Evolutionary conservation across 2,113 vertebrate genomes (phyloP), one percentile per base, ranked within the genome.

Genomic region (Perccottus glenii): DNA sequence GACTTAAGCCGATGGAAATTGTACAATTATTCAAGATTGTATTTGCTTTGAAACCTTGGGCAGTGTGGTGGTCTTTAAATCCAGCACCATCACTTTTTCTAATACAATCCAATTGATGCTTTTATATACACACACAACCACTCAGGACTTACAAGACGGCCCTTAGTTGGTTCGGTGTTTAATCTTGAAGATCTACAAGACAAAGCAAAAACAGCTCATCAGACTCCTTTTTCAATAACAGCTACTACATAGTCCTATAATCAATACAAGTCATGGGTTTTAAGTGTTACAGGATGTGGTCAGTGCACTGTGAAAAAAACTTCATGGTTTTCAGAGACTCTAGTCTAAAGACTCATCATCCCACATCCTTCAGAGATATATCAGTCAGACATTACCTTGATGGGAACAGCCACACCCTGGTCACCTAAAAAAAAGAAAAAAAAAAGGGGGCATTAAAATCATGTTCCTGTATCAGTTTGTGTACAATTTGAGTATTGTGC

Each of bases 241-340:
- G 0, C 1, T 8, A 4, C 35, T 7, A 11, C 40, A 6, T 43
- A 35, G 9, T 50, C 45, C 1, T 27, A 27, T 14, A 12, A n/a
- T 43, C 11, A 1, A 1, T 62, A 11, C 27, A 52, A 52, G 33
- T 5, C 8, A 12, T 9, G 4, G 1, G 11, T 36, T 55, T 38
- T 5, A n/a, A 8, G 3, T 40, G 38, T n/a, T 3, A 55, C 7
- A 9, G 5, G 12, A 0, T 84, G 73, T 88, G 77, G 86, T 84
- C 84, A 88, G 86, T 71, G 70, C 70, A 75, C 70, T 78, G 76
- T 80, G 71, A 82, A 83, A 33, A n/a, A 77, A 67, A 1, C 81
- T 73, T 80, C 83, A 84, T 68, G 53, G 2, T 60, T 72, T 69
- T 48, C 81, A 85, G 86, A 85, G 83, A 85, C 85, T 87, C 81